Evolutionary conservation across 2,797 vertebrate genomes (phyloP).

Genomic region (Channa striata): DNA sequence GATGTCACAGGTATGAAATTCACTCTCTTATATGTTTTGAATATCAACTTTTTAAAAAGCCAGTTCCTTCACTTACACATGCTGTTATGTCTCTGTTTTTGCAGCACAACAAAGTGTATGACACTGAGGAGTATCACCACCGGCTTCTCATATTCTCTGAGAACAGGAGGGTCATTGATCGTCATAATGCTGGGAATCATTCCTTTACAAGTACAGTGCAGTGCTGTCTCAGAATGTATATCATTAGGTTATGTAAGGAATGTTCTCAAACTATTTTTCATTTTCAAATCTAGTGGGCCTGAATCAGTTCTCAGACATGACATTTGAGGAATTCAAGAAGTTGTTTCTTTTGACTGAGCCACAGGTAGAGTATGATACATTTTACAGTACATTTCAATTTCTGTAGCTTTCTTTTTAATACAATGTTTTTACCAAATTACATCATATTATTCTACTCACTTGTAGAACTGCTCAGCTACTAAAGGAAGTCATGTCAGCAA

Average conservation of each 20-base stretch:
- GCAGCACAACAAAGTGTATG: slow-evolving; percentile 62
- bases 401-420: background rate
- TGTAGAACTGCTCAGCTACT: slow-evolving; percentile 88
- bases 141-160: slow-evolving; percentile 63
- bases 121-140: slow-evolving; percentile 49
- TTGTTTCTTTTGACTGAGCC: slow-evolving; percentile 32
- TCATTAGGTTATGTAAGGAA: background rate
- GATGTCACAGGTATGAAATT: slow-evolving; percentile 62
- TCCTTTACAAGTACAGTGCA: slow-evolving; percentile 66
- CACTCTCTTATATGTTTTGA: too few relatives aligned
- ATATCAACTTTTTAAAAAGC: background rate
- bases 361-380: slow-evolving; percentile 12
- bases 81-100: background rate
- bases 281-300: slow-evolving; percentile 79
- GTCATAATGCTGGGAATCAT: slow-evolving; percentile 69
- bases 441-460: background rate
- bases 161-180: slow-evolving; percentile 61
- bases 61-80: background rate
- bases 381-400: background rate
- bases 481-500: slow-evolving; percentile 78
- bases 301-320: slow-evolving; percentile 88
- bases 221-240: background rate
- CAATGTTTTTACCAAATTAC: too few relatives aligned
- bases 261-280: slow-evolving; percentile 4
- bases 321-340: slow-evolving; percentile 81